A percentile compares a stretch with the other conserved stretches of the same genome.
Conservation (phyloP, 2,888 invertebrate species). For the Ephialtes manifestator region DNA sequence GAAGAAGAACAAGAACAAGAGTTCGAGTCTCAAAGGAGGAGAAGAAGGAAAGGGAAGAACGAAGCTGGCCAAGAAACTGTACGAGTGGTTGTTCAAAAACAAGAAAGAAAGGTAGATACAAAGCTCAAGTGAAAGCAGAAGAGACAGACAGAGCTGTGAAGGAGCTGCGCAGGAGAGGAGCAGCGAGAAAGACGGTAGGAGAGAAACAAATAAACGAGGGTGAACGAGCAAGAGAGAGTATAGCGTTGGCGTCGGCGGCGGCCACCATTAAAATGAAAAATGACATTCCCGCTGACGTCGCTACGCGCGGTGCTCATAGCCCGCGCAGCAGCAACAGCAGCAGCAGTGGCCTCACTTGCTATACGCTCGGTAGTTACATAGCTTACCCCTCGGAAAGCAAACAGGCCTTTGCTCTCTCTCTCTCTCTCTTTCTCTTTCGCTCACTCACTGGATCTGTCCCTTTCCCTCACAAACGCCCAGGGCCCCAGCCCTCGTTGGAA, state of each 20-base stretch:
- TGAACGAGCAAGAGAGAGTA: conserved; percentile 47
- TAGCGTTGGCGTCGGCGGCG: conserved; percentile 74
- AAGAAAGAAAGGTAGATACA: conserved; percentile 57
- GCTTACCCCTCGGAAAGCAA: conserved; percentile 76
- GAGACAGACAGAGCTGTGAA: conserved; percentile 48
- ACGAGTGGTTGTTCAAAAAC: conserved; percentile 25
- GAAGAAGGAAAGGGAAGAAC: background rate
- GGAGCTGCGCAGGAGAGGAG: conserved; percentile 44
- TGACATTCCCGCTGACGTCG: conserved; percentile 84
- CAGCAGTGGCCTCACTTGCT: conserved; percentile 68
- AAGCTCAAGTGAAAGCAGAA: conserved; percentile 52
- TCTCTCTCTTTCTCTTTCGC: conserved; percentile 59
- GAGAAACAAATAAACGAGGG: conserved; percentile 81
- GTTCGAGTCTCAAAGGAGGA: conserved; percentile 16
- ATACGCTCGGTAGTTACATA: conserved; percentile 78
- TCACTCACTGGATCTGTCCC: conserved; percentile 3
- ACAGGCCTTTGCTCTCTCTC: conserved; percentile 68
- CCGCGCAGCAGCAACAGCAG: conserved; percentile 35
- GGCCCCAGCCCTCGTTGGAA: conserved; percentile 66
- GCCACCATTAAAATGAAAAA: conserved; percentile 86
- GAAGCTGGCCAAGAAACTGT: conserved; percentile 4
- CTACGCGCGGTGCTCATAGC: conserved; percentile 64
- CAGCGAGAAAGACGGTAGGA: conserved; percentile 67
- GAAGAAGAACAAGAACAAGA: conserved; percentile 36
- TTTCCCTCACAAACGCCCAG: conserved; percentile 28